Evolutionary conservation across 2,888 invertebrate species (phyloP), one percentile per base, ranked within the genome.

Genomic region (Gastracanthus pulcherrimus): DNA sequence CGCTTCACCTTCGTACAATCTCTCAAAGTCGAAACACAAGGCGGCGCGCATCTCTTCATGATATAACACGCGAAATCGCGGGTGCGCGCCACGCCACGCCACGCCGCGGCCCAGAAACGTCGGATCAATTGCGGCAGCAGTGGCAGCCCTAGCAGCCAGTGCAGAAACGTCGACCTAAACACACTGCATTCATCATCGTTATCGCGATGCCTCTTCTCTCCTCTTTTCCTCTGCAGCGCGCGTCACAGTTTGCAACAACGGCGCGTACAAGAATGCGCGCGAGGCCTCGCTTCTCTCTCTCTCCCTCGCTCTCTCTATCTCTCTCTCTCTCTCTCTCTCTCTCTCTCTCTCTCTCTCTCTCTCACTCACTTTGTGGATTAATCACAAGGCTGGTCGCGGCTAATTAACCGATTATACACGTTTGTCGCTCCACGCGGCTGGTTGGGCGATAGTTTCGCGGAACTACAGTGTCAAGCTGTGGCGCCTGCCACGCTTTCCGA

Each of bases 181-280:
- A 26, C 62, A 31, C 34, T 45, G 38, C 48, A 62, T 74, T 74
- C 62, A 74, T 74, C 45, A 74, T 74, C 62, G 55, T 74, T 62
- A 74, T 62, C 45, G 62, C 45, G 31, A 62, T 74, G 5, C 41
- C 13, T 9, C 38, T 45, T 29, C 29, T n/a, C n/a, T n/a, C n/a
- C n/a, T n/a, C 9, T 1, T n/a, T 7, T 45, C 9, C 45, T 45
- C 9, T 45, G 45, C 38, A 16, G 45, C 45, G 2, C n/a, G 11
- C 45, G 9, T 16, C 9, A 45, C n/a, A 11, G 19, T 31, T 29
- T 29, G 29, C 34, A 60, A 55, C 55, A 55, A 13, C 55, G 55
- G 55, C 55, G 55, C 23, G 55, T 55, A 23, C 51, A 55, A 55
- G 31, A 66, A 38, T 38, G 16, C n/a, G n/a, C n/a, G n/a, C n/a